These are phyloP conservation scores for Tachypleus tridentatus DNA, from an alignment of 1,140 invertebrate species.

Conservation along the genomic window DNA sequence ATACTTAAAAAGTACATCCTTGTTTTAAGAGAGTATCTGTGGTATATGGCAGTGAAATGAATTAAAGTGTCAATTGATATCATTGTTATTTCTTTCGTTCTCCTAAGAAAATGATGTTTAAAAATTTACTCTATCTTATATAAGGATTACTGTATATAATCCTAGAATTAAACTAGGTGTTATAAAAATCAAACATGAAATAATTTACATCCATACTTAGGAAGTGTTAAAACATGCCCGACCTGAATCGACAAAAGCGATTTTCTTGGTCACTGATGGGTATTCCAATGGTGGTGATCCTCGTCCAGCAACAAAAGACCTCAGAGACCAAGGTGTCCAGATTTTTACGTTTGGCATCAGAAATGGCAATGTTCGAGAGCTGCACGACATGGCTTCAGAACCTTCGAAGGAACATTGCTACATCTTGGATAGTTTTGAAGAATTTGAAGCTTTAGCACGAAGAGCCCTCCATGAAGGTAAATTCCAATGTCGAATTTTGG, in stretches of 20 bases:
- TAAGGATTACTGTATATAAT: too few relatives aligned
- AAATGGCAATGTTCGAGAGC: constrained; percentile 46
- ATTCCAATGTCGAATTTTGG: neutral
- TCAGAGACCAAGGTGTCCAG: constrained; percentile 41
- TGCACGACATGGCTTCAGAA: constrained; percentile 48
- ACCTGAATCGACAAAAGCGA: constrained; percentile 42
- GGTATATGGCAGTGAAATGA: too few relatives aligned
- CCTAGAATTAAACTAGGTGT: too few relatives aligned
- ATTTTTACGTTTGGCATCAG: constrained; percentile 57
- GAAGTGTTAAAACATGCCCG: constrained; percentile 43
- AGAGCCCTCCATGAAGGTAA: constrained; percentile 54
- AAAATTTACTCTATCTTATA: too few relatives aligned
- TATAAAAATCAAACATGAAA: too few relatives aligned
- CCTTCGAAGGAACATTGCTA: constrained; percentile 52
- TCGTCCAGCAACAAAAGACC: constrained; percentile 40
- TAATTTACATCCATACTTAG: constrained; percentile 28
- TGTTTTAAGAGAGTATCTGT: too few relatives aligned
- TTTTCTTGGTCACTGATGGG: constrained; percentile 57
- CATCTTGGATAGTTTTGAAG: constrained; percentile 53
- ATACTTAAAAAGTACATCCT: too few relatives aligned
- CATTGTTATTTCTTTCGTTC: too few relatives aligned
- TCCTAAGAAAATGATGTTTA: too few relatives aligned
- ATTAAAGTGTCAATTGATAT: too few relatives aligned
- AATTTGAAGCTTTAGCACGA: constrained; percentile 55
- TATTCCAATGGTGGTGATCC: constrained; percentile 60